A percentile compares a stretch with the other conserved stretches of the same genome.
These are phyloP conservation scores for Bombus affinis DNA, from an alignment of 1,140 invertebrate genomes.

Conservation along the genomic window DNA sequence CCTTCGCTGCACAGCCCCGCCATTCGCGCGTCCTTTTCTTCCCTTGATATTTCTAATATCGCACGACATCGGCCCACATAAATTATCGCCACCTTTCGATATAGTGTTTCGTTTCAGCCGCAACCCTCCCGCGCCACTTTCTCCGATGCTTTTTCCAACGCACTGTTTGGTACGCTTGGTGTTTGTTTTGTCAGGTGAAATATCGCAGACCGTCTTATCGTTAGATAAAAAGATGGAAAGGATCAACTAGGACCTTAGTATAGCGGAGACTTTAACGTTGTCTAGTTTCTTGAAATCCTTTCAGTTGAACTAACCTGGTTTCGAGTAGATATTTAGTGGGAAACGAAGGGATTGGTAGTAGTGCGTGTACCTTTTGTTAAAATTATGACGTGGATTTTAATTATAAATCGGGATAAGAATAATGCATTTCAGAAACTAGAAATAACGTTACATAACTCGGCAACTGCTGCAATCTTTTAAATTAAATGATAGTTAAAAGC, in stretches of 20 bases:
- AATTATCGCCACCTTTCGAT: conserved; percentile 34
- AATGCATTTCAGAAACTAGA: too few species aligned
- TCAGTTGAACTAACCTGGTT: neutral
- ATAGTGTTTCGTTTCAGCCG: neutral
- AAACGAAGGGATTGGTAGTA: neutral
- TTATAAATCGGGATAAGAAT: too few species aligned
- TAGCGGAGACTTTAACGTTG: neutral
- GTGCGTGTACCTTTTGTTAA: too few species aligned
- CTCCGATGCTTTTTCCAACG: neutral
- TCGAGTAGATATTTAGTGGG: neutral
- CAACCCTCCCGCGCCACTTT: neutral
- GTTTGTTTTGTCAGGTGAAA: neutral
- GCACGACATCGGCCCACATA: conserved; percentile 39
- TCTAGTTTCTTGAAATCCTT: neutral
- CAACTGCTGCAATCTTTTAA: too few species aligned
- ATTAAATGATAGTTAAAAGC: too few species aligned
- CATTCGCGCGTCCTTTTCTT: conserved; percentile 1
- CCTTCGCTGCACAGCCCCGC: neutral
- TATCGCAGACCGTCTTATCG: neutral
- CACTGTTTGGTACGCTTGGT: neutral
- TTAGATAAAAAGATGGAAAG: neutral
- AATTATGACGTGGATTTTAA: too few species aligned
- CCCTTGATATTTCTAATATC: conserved; percentile 59
- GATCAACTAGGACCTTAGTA: neutral
- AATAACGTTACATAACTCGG: too few species aligned